A percentile compares a stretch with the other conserved stretches of the same genome.
Conservation (phyloP, 92 coral and sea anemone species). For the Parazoanthus darwini region DNA sequence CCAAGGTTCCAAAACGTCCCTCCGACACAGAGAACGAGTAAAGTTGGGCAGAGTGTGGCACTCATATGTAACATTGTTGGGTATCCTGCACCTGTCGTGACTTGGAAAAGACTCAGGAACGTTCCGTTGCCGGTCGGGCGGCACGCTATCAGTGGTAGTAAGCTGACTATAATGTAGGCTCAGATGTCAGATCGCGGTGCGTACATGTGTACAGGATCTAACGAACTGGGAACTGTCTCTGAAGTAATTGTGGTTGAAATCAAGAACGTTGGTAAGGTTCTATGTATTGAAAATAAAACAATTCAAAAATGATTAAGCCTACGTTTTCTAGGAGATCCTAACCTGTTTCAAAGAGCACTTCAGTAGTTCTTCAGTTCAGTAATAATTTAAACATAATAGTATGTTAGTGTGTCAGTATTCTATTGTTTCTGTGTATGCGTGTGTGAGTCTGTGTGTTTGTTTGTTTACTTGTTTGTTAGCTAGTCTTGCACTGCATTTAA, state of each 20-base stretch:
- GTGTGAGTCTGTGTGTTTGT: neutral
- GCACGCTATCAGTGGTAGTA: neutral
- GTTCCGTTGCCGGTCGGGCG: neutral
- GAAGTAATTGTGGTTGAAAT: neutral
- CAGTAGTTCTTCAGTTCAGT: no score
- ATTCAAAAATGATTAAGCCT: neutral
- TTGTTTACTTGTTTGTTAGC: neutral
- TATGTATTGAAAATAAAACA: neutral
- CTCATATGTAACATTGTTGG: neutral
- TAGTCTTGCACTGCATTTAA: no score
- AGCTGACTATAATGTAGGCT: neutral
- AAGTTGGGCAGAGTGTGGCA: neutral
- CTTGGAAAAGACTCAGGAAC: neutral
- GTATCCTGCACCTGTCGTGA: neutral
- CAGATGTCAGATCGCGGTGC: neutral
- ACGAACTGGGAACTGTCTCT: conserved; percentile 7
- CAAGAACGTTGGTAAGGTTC: neutral
- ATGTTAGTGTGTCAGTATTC: no score
- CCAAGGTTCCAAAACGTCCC: neutral
- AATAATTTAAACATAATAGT: neutral
- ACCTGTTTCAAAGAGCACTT: neutral
- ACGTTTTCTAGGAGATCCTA: neutral
- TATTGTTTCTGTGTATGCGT: neutral
- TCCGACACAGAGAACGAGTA: neutral
- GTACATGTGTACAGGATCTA: conserved; percentile 4